Evolutionary conservation across 35 echinoderm and acorn worm species (phyloP), one percentile per base, ranked within the genome.

Genomic region (Amphiura filiformis): DNA sequence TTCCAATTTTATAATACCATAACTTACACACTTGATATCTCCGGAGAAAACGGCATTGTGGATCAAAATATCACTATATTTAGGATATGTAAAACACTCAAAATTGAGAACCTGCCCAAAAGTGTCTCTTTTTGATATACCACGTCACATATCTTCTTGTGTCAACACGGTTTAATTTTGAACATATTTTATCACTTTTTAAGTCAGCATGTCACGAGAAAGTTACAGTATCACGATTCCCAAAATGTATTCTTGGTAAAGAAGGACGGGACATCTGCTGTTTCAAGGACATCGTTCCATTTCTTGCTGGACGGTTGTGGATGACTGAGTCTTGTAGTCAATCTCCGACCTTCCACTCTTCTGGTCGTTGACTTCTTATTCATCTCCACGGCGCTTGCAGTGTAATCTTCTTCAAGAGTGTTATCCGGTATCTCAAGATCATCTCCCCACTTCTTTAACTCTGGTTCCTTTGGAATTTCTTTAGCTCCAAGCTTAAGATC

Each of bases 391-490:
- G 20, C 81, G 20, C 57, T 32, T 7, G 65, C 20, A 37, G 47
- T 91, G 32, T 91, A 87, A 79, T 95, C 89, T 7, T 87, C 75
- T 14, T 39, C 39, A 1, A 82, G 86, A 14, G 92, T 56, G 61
- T 89, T 87, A 34, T 93, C 83, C 9, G 94, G 94, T 36, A 96
- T 96, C 30, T 96, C 94, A 17, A 96, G 39, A 22, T 87, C 86
- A 61, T 96, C 94, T 26, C 90, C 90, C 94, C 94, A 96, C 77
- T 41, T 87, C 35, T 96, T 96, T 35, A 96, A 80, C 76, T 96
- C 94, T 30, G 79, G 52, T 39, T 93, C 90, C 26, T 56, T 86
- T 38, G 94, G 94, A 0, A 96, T 75, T 28, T 86, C 83, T 18
- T 78, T 37, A 31, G 91, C 88, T 20, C 94, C 90, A 40, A 93